These are phyloP conservation scores for Montipora cactus DNA, from an alignment of 64 coral and sea anemone genomes.

Conservation along the genomic window DNA sequence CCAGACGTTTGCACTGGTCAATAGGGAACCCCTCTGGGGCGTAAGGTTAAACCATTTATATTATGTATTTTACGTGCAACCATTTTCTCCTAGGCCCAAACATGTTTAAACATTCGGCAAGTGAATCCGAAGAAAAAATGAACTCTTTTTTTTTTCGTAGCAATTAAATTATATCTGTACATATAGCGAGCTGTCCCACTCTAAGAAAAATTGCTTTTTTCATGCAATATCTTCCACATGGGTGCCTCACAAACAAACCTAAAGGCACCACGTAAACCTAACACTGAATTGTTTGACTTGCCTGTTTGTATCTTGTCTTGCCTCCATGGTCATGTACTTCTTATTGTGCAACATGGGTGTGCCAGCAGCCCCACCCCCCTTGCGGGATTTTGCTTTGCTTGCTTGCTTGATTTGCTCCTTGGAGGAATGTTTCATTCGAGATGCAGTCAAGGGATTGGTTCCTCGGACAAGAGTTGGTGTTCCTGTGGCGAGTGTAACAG, in stretches of 20 bases:
- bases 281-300: neutral
- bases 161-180: neutral
- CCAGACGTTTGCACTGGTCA: too few relatives aligned
- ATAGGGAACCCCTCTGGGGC: too few relatives aligned
- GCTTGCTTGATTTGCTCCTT: slow-evolving; percentile 91
- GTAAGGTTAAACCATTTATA: too few relatives aligned
- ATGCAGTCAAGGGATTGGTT: slow-evolving; percentile 38
- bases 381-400: slow-evolving; percentile 73
- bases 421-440: slow-evolving; percentile 93
- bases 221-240: neutral
- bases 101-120: too few relatives aligned
- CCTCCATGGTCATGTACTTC: slow-evolving; percentile 76
- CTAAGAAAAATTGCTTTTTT: neutral
- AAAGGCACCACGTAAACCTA: neutral
- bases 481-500: slow-evolving; percentile 4
- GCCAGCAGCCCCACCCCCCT: slow-evolving; percentile 7
- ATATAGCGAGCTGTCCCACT: neutral
- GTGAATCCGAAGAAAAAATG: too few relatives aligned
- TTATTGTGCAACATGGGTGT: slow-evolving; percentile 51
- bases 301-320: slow-evolving; percentile 91
- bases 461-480: slow-evolving; percentile 20
- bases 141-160: too few relatives aligned
- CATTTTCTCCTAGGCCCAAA: too few relatives aligned
- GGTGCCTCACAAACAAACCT: neutral
- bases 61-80: too few relatives aligned